phyloP scores from a whole-genome alignment of 2,888 invertebrate genomes.

The Scelioninae gen. 2 region DNA sequence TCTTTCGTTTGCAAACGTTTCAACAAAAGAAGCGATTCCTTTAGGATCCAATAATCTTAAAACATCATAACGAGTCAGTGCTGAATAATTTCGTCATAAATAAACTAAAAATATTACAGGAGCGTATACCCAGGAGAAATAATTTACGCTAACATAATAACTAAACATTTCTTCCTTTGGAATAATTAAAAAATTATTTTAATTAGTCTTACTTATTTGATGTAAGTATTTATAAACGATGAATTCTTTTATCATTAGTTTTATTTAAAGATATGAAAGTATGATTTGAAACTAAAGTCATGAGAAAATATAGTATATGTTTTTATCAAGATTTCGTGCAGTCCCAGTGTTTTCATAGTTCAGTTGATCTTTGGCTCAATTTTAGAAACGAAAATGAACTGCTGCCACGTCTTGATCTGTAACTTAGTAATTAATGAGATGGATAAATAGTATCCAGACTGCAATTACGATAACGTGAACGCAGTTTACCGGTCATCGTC shows the following conservation, averaged over 20 bases:
- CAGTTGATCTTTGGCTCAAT: slow-evolving; percentile 5
- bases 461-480: slow-evolving; percentile 27
- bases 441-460: slow-evolving; percentile 15
- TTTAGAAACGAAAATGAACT: not conserved
- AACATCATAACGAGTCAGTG: not conserved
- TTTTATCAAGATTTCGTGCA: slow-evolving; percentile 1
- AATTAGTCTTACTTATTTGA: too few species aligned
- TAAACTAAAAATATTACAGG: slow-evolving; percentile 9
- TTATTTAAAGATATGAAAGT: not conserved
- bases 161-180: slow-evolving; percentile 7
- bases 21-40: slow-evolving; percentile 6
- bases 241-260: too few species aligned
- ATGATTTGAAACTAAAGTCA: not conserved
- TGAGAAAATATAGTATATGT: not conserved
- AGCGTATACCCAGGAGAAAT: slow-evolving; percentile 8
- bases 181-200: not conserved
- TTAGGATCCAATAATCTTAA: not conserved
- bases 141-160: slow-evolving; percentile 2
- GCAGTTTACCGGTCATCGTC: slow-evolving; percentile 12
- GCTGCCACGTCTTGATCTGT: slow-evolving; percentile 3
- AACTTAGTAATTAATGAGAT: slow-evolving; percentile 19
- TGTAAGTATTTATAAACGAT: too few species aligned
- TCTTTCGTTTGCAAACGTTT: slow-evolving; percentile 3
- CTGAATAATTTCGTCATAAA: slow-evolving; percentile 12
- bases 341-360: slow-evolving; percentile 1